These are phyloP conservation scores for Tragelaphus scriptus DNA, from an alignment of 2,113 vertebrate species.

Conservation along the genomic window DNA sequence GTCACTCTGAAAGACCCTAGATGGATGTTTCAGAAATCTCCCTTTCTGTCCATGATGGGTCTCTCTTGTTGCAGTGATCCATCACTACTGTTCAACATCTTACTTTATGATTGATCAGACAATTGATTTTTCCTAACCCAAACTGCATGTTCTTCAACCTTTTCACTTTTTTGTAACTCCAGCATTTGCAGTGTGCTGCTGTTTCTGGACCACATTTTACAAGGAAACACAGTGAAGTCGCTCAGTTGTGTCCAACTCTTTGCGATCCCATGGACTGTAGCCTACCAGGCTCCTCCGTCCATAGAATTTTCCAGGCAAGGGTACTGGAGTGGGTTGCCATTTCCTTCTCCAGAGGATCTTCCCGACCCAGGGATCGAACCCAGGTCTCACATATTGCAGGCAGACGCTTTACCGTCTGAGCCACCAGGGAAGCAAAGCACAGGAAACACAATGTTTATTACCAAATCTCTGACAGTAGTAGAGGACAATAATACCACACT, in stretches of 20 bases:
- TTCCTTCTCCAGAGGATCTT: background rate
- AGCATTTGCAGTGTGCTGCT: background rate
- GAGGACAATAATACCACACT: background rate
- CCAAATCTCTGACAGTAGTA: background rate
- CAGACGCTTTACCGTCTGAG: background rate
- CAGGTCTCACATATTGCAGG: background rate
- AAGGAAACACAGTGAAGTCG: background rate
- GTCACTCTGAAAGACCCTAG: background rate
- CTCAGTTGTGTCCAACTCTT: background rate
- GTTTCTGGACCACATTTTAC: background rate
- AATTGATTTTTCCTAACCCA: background rate
- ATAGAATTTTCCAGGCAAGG: background rate
- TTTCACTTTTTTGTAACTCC: background rate
- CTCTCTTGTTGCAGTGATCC: background rate
- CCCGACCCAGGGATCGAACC: background rate
- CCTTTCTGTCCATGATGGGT: background rate
- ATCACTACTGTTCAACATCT: background rate
- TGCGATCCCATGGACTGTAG: background rate
- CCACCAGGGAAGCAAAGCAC: background rate
- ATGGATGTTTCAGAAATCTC: background rate
- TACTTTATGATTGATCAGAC: background rate
- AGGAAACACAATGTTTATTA: background rate
- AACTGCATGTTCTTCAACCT: background rate
- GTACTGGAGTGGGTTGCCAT: background rate
- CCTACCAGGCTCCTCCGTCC: background rate